phyloP scores from a whole-genome alignment of 1,140 invertebrate species.

The Temnothorax curvispinosus region DNA sequence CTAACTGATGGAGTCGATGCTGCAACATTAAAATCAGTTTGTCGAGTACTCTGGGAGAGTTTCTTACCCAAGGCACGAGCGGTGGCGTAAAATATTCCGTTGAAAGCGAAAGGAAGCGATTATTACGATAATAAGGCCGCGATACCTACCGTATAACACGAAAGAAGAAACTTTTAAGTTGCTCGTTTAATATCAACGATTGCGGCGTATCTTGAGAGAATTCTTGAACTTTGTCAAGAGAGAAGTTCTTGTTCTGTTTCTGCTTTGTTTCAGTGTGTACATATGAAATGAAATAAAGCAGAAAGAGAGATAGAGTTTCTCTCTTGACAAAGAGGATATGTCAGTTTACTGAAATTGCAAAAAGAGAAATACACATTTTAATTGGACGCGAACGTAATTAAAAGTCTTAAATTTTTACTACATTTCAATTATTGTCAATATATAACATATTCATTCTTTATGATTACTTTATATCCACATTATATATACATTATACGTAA shows the following conservation, averaged over 20 bases:
- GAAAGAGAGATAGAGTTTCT: not conserved
- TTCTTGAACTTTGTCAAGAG: constrained; percentile 17
- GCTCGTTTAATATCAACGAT: constrained; percentile 29
- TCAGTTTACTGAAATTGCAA: constrained; percentile 36
- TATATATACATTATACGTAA: no score
- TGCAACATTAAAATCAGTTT: constrained; percentile 98
- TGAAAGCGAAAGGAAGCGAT: constrained; percentile 29
- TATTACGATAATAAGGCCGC: constrained; percentile 52
- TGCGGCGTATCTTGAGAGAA: not conserved
- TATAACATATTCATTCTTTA: constrained; percentile 68
- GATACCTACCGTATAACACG: constrained; percentile 14
- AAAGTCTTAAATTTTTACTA: constrained; percentile 58
- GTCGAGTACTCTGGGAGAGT: constrained; percentile 97
- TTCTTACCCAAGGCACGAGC: constrained; percentile 97
- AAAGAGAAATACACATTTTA: constrained; percentile 42
- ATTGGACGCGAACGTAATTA: constrained; percentile 38
- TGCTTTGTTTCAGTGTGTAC: constrained; percentile 11
- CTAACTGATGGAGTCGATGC: constrained; percentile 97
- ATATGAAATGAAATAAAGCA: not conserved
- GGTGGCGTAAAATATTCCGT: constrained; percentile 89
- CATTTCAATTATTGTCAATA: constrained; percentile 51
- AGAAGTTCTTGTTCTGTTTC: no score
- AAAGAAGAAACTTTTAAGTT: constrained; percentile 44
- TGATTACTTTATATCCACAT: constrained; percentile 59
- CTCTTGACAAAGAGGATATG: constrained; percentile 37